Base-by-base conservation (phyloP, 2,888 invertebrate species). In the Eledona agricola region DNA sequence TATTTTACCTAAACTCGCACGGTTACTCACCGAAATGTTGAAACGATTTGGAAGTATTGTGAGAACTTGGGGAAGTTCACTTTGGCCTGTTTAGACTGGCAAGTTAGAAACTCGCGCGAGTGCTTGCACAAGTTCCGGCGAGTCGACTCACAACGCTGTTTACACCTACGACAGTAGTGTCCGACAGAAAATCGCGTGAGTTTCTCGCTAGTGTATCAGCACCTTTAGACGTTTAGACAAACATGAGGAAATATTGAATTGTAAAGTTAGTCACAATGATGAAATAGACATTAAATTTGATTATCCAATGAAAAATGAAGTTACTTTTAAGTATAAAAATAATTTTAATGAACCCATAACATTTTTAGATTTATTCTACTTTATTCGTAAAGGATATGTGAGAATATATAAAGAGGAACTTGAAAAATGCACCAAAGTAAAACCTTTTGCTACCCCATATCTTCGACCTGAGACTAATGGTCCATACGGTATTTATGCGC, bases 271-370 rank as follows among this genome's bases (percentile, higher is more conserved):
- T 19, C 20, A 19, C 20, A 67, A 19, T 19, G 5, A 19, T 19
- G 20, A n/a, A 19, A 19, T 19, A 19, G 20, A 67, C 15, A 17
- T 40, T 20, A 43, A 32, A 31, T 35, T 11, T 4, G 20, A 35
- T 35, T 11, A 13, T 20, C 4, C 6, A 35, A 7, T 12, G 35
- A 5, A 35, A 35, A 6, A 20, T 9, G 22, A 10, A 35, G 35
- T 35, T 35, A 19, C n/a, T 35, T 35, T 31, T 4, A 31, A 31
- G 16, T 12, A 15, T 31, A 31, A 31, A 31, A 31, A 31, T 31
- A 4, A 6, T 31, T 31, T 31, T 7, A 31, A 34, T 2, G 20
- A 34, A 2, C 34, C 34, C 9, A 34, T 34, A n/a, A 34, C 4
- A 34, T 34, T n/a, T 34, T 9, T 34, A 5, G 34, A 34, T 34